phyloP scores from a whole-genome alignment of 2,797 vertebrate species.

The Oreochromis grahami region DNA sequence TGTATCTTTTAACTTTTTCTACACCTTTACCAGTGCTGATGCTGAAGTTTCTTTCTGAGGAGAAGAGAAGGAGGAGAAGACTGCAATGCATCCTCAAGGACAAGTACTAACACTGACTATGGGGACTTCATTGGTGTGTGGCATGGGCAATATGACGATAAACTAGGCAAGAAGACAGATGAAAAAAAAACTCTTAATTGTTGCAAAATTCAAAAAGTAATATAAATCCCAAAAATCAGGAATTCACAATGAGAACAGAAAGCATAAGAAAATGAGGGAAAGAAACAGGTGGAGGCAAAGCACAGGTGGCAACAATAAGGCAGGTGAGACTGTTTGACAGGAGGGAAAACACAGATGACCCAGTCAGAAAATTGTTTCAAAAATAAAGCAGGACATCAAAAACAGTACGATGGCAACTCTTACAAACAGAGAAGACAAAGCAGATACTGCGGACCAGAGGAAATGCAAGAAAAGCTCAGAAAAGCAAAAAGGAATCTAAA shows the following conservation, averaged over 20 bases:
- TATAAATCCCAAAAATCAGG: not conserved
- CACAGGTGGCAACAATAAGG: not conserved
- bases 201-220: not conserved
- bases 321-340: not conserved
- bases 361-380: not conserved
- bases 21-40: not conserved
- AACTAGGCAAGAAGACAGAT: not conserved
- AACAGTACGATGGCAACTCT: too few species aligned
- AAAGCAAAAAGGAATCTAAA: not conserved
- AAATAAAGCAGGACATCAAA: not conserved
- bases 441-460: not conserved
- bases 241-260: not conserved
- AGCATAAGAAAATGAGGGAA: not conserved
- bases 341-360: not conserved
- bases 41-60: not conserved
- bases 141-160: not conserved
- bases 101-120: not conserved
- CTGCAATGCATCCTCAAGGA: not conserved
- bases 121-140: not conserved
- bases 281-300: not conserved
- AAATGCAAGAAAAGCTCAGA: not conserved
- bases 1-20: not conserved
- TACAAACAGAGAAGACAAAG: not conserved
- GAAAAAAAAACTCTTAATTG: rapidly evolving
- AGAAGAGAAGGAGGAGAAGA: not conserved